phyloP scores from a whole-genome alignment of 2,888 invertebrate genomes.

The Rhimphoctona megacephalus region DNA sequence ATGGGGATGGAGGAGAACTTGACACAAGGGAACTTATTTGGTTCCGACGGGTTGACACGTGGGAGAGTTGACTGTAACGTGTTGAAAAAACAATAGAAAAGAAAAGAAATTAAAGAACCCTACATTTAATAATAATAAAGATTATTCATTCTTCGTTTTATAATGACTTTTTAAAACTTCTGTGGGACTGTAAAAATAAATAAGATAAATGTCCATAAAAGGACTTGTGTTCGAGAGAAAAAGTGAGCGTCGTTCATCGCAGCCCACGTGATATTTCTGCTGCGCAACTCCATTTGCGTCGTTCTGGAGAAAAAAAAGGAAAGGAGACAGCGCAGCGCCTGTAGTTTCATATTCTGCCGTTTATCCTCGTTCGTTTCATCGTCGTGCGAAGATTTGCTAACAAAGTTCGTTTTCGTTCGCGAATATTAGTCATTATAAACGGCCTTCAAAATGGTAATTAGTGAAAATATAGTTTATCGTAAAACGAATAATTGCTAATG shows the following conservation, averaged over 20 bases:
- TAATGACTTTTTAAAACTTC: neutral
- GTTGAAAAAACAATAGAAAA: neutral
- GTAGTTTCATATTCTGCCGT: slow-evolving; percentile 26
- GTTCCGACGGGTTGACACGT: too few species aligned
- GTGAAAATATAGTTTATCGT: slow-evolving; percentile 14
- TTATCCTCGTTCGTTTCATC: slow-evolving; percentile 57
- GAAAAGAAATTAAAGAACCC: neutral
- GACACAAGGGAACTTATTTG: too few species aligned
- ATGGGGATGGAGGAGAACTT: too few species aligned
- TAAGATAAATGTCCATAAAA: slow-evolving; percentile 75
- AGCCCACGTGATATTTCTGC: slow-evolving; percentile 64
- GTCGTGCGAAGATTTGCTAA: slow-evolving; percentile 46
- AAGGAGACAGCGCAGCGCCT: slow-evolving; percentile 49
- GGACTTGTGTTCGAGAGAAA: slow-evolving; percentile 76
- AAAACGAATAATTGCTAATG: neutral
- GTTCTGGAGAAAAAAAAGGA: slow-evolving; percentile 5
- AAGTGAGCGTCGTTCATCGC: slow-evolving; percentile 41
- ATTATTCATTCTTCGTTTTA: neutral
- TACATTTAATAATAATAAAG: neutral
- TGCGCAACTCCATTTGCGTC: slow-evolving; percentile 58
- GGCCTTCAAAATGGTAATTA: slow-evolving; percentile 71
- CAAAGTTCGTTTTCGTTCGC: slow-evolving; percentile 59
- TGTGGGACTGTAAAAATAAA: neutral
- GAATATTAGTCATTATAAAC: slow-evolving; percentile 62
- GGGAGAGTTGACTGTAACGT: neutral